These are phyloP conservation scores for Steinernema khuongi DNA, from an alignment of 1,140 invertebrate genomes.

Conservation along the genomic window DNA sequence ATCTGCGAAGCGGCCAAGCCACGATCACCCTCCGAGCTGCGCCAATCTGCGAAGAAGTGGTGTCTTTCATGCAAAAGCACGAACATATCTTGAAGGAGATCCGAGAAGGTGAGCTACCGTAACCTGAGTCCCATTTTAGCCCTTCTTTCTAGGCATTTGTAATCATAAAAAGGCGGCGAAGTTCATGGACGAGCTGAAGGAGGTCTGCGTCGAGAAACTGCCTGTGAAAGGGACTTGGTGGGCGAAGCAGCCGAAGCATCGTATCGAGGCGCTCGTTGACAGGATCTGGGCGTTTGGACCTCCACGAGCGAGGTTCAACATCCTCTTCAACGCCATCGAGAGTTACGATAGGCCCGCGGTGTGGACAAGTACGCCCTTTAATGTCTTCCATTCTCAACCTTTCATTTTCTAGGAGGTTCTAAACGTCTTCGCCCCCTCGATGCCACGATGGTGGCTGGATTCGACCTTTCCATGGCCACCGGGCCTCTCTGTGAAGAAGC, in stretches of 20 bases:
- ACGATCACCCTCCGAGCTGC: conserved; percentile 72
- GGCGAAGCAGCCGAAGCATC: conserved; percentile 59
- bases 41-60: conserved; percentile 72
- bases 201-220: conserved; percentile 68
- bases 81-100: conserved; percentile 67
- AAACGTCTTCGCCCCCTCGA: conserved; percentile 41
- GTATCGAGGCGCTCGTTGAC: conserved; percentile 65
- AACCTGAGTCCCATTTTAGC: conserved; percentile 44
- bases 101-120: conserved; percentile 65
- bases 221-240: conserved; percentile 63
- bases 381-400: conserved; percentile 20
- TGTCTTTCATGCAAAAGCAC: conserved; percentile 78
- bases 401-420: conserved; percentile 2
- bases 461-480: conserved; percentile 79
- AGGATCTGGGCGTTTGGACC: conserved; percentile 86
- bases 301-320: conserved; percentile 77
- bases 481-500: conserved; percentile 91
- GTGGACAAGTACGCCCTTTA: conserved; percentile 56
- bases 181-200: conserved; percentile 45
- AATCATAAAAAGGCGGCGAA: neutral
- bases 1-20: conserved; percentile 70
- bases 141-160: neutral
- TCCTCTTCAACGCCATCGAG: conserved; percentile 72
- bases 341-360: conserved; percentile 59
- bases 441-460: conserved; percentile 75